Conservation (phyloP, 2,113 vertebrate genomes). For the Glareola pratincola region DNA sequence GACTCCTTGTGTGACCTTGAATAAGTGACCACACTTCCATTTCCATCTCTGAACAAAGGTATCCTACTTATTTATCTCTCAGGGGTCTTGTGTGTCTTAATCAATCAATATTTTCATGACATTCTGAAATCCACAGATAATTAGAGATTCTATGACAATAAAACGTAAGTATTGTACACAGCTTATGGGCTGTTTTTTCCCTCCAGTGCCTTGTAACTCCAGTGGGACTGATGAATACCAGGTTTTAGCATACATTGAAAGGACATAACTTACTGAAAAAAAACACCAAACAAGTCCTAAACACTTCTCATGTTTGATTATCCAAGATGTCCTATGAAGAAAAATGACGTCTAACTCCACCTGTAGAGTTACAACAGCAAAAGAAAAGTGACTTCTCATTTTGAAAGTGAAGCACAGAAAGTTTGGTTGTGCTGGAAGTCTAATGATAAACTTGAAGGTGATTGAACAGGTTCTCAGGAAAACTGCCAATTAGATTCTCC, state of each 20-base stretch:
- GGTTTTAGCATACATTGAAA: background rate
- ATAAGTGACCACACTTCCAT: background rate
- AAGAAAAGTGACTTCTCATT: background rate
- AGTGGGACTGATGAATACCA: background rate
- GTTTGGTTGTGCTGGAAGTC: background rate
- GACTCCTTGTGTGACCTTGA: background rate
- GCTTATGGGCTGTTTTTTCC: background rate
- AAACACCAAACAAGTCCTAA: background rate
- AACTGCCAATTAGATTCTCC: background rate
- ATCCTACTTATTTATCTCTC: background rate
- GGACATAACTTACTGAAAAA: background rate
- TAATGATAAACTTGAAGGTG: background rate
- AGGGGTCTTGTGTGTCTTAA: background rate
- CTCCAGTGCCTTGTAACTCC: background rate
- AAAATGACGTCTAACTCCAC: background rate
- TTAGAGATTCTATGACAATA: background rate
- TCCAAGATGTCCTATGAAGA: background rate
- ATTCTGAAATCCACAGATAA: slow-evolving; percentile 12
- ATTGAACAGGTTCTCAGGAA: background rate
- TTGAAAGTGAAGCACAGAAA: background rate
- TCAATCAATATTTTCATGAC: slow-evolving; percentile 12
- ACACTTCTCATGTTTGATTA: background rate
- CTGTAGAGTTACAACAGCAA: background rate
- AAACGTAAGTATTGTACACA: background rate
- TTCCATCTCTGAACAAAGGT: background rate